phyloP scores from a whole-genome alignment of 2,888 invertebrate genomes.

The Fragum sueziense region DNA sequence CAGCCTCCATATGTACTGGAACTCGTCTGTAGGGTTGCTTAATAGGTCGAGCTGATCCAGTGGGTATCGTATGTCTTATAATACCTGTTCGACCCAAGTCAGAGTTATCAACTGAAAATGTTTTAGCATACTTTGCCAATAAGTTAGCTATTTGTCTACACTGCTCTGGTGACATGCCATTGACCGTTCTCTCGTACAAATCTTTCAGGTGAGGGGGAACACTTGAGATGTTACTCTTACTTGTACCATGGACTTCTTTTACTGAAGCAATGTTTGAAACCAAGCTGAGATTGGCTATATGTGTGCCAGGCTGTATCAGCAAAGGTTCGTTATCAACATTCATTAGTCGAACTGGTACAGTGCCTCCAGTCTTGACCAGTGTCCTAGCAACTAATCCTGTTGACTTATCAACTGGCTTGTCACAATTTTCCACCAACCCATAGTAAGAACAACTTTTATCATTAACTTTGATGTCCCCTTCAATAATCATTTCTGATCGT shows the following conservation, averaged over 20 bases:
- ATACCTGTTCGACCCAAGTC: conserved; percentile 26
- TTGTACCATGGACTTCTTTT: neutral
- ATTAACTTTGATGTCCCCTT: neutral
- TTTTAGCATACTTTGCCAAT: conserved; percentile 4
- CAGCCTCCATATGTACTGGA: conserved; percentile 29
- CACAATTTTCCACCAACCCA: neutral
- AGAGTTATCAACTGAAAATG: conserved; percentile 8
- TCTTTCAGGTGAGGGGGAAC: conserved; percentile 10
- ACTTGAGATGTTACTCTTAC: neutral
- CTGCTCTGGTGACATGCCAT: neutral
- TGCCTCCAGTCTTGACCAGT: neutral
- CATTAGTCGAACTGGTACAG: conserved; percentile 10
- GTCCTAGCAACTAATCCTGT: conserved; percentile 6
- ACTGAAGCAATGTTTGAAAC: neutral
- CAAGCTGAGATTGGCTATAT: neutral
- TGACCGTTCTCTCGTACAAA: neutral
- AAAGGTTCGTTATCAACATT: neutral
- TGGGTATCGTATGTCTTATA: conserved; percentile 12
- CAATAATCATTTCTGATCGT: conserved; percentile 11
- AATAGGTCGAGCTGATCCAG: conserved; percentile 21
- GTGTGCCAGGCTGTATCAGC: neutral
- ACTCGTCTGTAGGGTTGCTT: conserved; percentile 34
- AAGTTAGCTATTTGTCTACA: neutral
- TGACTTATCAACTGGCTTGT: neutral
- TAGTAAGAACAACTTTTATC: no score